These are phyloP conservation scores for Nematolebias whitei DNA, from an alignment of 2,113 vertebrate genomes.

Conservation along the genomic window DNA sequence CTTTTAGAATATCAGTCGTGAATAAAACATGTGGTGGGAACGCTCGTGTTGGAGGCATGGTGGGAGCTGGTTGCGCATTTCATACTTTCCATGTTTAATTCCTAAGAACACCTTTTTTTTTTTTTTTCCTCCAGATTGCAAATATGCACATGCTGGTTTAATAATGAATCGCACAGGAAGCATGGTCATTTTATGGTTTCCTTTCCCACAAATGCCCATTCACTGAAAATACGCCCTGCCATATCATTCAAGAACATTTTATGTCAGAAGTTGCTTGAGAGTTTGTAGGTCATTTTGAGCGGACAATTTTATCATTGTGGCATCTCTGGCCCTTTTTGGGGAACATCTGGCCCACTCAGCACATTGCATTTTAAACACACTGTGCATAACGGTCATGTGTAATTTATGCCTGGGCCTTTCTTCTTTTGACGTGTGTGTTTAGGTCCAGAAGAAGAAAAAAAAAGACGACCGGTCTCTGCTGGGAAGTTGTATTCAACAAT, in stretches of 20 bases:
- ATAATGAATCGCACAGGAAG: conserved; percentile 55
- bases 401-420: conserved; percentile 51
- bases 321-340: conserved; percentile 26
- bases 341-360: neutral
- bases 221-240: conserved; percentile 48
- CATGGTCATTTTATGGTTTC: conserved; percentile 69
- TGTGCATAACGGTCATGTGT: conserved; percentile 35
- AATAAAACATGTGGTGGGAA: conserved; percentile 77
- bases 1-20: conserved; percentile 75
- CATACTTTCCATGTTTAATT: conserved; percentile 76
- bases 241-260: conserved; percentile 51
- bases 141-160: conserved; percentile 38
- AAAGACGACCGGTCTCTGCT: conserved; percentile 30
- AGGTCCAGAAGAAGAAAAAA: conserved; percentile 40
- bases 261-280: conserved; percentile 59
- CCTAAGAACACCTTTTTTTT: conserved; percentile 72
- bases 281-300: conserved; percentile 43
- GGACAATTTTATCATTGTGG: conserved; percentile 25
- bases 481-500: conserved; percentile 50
- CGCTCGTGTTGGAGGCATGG: conserved; percentile 62
- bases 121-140: conserved; percentile 45
- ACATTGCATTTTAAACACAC: conserved; percentile 32
- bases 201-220: conserved; percentile 72
- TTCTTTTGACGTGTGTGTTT: conserved; percentile 38
- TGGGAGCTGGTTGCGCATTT: conserved; percentile 73